phyloP scores from a whole-genome alignment of 2,113 vertebrate species.

The Myotis brandtii region DNA sequence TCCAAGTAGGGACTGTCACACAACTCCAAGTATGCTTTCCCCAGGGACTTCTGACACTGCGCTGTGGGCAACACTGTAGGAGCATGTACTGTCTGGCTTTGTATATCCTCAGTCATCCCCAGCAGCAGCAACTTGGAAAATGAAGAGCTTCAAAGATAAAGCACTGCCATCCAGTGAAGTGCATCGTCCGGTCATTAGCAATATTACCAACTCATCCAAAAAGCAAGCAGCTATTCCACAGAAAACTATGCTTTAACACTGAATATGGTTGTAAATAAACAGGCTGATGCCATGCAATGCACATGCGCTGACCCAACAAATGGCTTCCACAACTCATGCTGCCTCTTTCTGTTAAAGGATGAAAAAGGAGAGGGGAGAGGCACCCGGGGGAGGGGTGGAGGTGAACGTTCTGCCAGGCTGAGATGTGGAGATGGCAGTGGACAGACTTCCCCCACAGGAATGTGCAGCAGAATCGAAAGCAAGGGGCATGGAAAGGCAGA shows the following conservation, averaged over 20 bases:
- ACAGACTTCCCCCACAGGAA: neutral
- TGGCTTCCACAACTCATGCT: neutral
- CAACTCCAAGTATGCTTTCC: neutral
- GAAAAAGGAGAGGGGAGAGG: neutral
- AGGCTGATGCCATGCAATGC: neutral
- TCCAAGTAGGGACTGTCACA: neutral
- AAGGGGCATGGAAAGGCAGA: neutral
- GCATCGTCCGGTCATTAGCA: neutral
- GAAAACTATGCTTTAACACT: neutral
- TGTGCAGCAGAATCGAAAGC: neutral
- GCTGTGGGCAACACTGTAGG: neutral
- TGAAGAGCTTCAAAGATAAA: neutral
- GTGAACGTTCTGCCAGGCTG: neutral
- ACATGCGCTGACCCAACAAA: neutral
- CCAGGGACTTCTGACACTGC: fast-evolving
- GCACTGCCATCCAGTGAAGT: neutral
- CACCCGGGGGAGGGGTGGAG: neutral
- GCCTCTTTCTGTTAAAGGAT: constrained; percentile 2
- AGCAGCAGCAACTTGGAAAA: neutral
- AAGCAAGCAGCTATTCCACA: neutral
- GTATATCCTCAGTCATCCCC: neutral
- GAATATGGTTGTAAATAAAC: neutral
- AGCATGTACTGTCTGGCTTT: neutral
- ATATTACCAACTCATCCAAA: neutral
- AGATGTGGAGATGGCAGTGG: neutral